Evolutionary conservation across 2,797 vertebrate genomes (phyloP), one percentile per base, ranked within the genome.

Genomic region (Bucorvus abyssinicus): DNA sequence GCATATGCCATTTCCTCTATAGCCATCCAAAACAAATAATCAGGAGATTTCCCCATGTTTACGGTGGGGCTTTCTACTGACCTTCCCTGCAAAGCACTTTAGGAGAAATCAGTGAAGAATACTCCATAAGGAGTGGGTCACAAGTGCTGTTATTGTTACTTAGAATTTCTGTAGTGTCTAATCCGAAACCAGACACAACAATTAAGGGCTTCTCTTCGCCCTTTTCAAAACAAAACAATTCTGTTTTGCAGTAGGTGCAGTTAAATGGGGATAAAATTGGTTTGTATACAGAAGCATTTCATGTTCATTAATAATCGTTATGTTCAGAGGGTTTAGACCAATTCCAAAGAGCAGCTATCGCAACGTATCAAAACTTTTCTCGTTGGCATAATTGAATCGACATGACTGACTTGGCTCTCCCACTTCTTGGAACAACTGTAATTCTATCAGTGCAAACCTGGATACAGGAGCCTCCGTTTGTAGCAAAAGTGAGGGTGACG

Each of bases 1-100:
- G 89, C 45, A 30, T 71, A 93, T 78, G 89, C 61, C 75, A 88
- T 96, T 96, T 96, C 96, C 94, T 94, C 89, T 69, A 10, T 17
- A 87, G 40, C 82, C 73, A 92, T 95, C 92, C 95, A 97, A 96
- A 96, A 92, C 69, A 96, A 96, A 96, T 92, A 96, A 92, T 93
- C 94, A 87, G 84, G 82, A 95, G 87, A 96, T 95, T 96, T 97
- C 93, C 93, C 89, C 12, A 0, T 94, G 90, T 95, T 95, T 95
- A 94, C 68, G 92, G 52, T 85, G 81, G 89, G 89, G 64, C 78
- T 95, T 92, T 96, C 71, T 75, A 8, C 64, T 94, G 92, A 96
- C 94, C 90, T 95, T 89, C 93, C 68, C 75, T 47, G 42, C 87
- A 89, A 87, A 93, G 68, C 84, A 71, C 60, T 95, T 90, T 6